Percentiles rank a stretch among this genome's conserved stretches.
Evolutionary conservation across 2,888 invertebrate genomes (phyloP).

Genomic region (Chrysolina haemoptera): DNA sequence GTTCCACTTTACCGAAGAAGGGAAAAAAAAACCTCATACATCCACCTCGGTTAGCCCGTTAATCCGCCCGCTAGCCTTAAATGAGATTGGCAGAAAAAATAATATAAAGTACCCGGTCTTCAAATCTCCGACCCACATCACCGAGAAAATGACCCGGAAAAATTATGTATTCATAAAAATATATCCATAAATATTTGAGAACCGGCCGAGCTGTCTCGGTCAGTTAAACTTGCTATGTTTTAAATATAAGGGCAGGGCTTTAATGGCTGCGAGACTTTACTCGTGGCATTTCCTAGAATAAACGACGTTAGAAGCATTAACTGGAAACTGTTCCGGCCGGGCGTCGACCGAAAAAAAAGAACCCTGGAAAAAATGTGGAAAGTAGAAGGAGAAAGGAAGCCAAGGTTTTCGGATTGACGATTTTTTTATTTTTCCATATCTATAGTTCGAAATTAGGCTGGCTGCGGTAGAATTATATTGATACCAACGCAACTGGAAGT

Average conservation of each 20-base stretch:
- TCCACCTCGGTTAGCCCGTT: conserved; percentile 9
- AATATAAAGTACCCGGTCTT: conserved; percentile 24
- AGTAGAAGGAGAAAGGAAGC: neutral
- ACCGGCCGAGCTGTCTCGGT: conserved; percentile 50
- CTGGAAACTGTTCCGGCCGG: conserved; percentile 24
- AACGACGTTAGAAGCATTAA: conserved; percentile 35
- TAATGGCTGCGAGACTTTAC: conserved; percentile 38
- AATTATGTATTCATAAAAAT: conserved; percentile 52
- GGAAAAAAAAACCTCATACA: conserved; percentile 8
- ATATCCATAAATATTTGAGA: conserved; percentile 51
- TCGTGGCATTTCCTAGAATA: conserved; percentile 43
- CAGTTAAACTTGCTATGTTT: conserved; percentile 51
- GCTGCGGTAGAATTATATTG: too few relatives aligned
- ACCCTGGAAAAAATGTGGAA: neutral
- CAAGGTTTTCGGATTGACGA: neutral
- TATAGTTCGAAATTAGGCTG: too few relatives aligned
- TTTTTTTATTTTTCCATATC: neutral
- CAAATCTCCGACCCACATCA: conserved; percentile 38
- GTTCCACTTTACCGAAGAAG: neutral
- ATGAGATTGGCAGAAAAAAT: conserved; percentile 17
- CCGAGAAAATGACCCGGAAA: conserved; percentile 45
- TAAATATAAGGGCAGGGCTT: conserved; percentile 50
- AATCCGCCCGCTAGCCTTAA: conserved; percentile 1
- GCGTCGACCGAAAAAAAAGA: neutral
- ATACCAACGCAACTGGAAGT: too few relatives aligned